Percentiles rank a stretch among this genome's conserved stretches.
Conservation (phyloP, 2,888 invertebrate genomes). For the Molorchus minor region DNA sequence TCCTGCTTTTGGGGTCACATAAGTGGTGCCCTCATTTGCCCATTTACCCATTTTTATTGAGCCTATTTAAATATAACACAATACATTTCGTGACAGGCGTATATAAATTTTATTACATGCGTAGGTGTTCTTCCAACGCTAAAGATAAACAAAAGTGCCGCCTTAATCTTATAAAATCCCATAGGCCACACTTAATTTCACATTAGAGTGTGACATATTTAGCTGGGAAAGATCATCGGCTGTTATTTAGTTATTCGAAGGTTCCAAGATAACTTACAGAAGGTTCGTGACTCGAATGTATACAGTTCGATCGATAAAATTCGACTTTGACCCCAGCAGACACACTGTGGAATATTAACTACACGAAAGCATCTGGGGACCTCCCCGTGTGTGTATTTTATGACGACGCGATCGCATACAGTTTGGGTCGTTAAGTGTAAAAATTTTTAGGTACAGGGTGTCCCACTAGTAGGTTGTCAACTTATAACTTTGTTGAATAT, state of each 20-base stretch:
- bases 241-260: constrained; percentile 36
- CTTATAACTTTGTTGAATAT: too few species aligned
- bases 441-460: too few species aligned
- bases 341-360: constrained; percentile 21
- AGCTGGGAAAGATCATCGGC: constrained; percentile 29
- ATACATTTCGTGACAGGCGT: not conserved
- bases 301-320: constrained; percentile 39
- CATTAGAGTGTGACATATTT: constrained; percentile 19
- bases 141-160: not conserved
- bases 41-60: too few species aligned
- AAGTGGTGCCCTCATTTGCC: too few species aligned
- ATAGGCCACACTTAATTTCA: not conserved
- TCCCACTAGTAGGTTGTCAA: too few species aligned
- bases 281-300: constrained; percentile 40
- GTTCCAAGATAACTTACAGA: constrained; percentile 36
- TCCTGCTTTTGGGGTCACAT: too few species aligned
- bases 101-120: not conserved
- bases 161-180: not conserved
- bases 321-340: constrained; percentile 23
- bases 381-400: constrained; percentile 1
- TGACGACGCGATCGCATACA: constrained; percentile 7
- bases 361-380: constrained; percentile 16
- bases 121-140: not conserved
- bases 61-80: too few species aligned
- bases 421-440: constrained; percentile 10